Conservation (phyloP, 2,113 vertebrate species). For the Otocyon megalotis region DNA sequence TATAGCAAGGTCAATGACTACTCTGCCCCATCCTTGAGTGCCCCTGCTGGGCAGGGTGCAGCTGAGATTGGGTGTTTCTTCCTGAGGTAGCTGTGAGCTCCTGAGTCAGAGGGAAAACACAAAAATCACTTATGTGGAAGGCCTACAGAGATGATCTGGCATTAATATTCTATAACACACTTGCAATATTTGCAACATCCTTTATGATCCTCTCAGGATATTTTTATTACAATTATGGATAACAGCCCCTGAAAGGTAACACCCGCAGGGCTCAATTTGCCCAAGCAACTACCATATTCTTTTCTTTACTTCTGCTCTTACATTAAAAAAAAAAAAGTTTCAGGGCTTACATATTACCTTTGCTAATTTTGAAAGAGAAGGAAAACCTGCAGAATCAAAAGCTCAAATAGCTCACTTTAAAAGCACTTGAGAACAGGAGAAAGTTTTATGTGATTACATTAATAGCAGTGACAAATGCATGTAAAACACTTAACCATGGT, state of each 20-base stretch:
- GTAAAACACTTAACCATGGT: slow-evolving; percentile 78
- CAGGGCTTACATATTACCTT: slow-evolving; percentile 67
- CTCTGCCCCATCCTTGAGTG: not conserved
- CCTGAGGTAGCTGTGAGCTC: not conserved
- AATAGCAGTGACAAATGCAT: slow-evolving; percentile 79
- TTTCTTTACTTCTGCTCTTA: slow-evolving; percentile 72
- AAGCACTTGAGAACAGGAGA: slow-evolving; percentile 73
- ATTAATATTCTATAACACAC: slow-evolving; percentile 72
- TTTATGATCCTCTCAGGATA: slow-evolving; percentile 78
- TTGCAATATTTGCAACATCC: slow-evolving; percentile 15
- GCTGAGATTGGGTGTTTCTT: not conserved
- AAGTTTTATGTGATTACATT: slow-evolving; percentile 80
- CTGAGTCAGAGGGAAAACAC: slow-evolving; percentile 35
- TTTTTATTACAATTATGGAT: slow-evolving; percentile 80
- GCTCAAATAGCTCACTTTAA: slow-evolving; percentile 74
- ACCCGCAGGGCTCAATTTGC: slow-evolving; percentile 63
- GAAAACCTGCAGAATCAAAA: slow-evolving; percentile 78
- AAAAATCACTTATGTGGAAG: not conserved
- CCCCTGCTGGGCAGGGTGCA: not conserved
- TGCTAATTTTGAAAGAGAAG: slow-evolving; percentile 78
- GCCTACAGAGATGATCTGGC: not conserved
- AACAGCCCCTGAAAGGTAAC: slow-evolving; percentile 62
- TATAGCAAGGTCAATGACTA: not conserved
- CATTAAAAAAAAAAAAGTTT: slow-evolving; percentile 54
- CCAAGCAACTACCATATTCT: slow-evolving; percentile 46